Conservation (phyloP, 2,113 vertebrate species). For the Aptenodytes patagonicus region DNA sequence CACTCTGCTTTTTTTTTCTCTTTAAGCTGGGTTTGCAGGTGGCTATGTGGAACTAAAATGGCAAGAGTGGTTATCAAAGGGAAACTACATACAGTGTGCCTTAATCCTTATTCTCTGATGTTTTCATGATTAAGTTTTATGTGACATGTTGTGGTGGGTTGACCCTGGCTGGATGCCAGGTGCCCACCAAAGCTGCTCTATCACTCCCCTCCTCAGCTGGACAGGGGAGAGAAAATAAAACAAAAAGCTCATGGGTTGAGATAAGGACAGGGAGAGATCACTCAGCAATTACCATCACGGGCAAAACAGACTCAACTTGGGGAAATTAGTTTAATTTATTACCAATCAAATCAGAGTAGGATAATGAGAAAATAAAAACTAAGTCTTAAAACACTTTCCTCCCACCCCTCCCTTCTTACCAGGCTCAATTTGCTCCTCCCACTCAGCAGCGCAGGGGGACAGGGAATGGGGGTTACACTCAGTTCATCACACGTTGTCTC, state of each 20-base stretch:
- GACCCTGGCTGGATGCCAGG: not conserved
- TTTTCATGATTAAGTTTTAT: not conserved
- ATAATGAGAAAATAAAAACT: not conserved
- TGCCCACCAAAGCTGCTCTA: not conserved
- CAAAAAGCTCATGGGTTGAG: rapidly evolving
- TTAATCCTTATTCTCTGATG: not conserved
- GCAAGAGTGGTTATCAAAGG: not conserved
- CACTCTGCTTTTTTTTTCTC: not conserved
- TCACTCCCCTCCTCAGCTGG: not conserved
- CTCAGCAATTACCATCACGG: not conserved
- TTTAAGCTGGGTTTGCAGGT: not conserved
- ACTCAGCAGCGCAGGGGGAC: not conserved
- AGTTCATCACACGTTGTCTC: not conserved
- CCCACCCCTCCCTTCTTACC: not conserved
- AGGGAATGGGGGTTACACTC: not conserved
- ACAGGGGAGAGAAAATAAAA: not conserved
- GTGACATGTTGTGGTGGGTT: not conserved
- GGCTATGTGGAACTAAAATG: not conserved
- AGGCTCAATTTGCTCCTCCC: not conserved
- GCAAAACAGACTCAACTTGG: not conserved
- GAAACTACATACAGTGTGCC: not conserved
- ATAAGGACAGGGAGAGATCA: not conserved
- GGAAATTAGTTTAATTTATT: not conserved
- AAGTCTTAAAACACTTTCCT: not conserved
- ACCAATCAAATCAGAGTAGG: not conserved